Evolutionary conservation across 2,113 vertebrate genomes (phyloP).

Genomic region (Zingel zingel): DNA sequence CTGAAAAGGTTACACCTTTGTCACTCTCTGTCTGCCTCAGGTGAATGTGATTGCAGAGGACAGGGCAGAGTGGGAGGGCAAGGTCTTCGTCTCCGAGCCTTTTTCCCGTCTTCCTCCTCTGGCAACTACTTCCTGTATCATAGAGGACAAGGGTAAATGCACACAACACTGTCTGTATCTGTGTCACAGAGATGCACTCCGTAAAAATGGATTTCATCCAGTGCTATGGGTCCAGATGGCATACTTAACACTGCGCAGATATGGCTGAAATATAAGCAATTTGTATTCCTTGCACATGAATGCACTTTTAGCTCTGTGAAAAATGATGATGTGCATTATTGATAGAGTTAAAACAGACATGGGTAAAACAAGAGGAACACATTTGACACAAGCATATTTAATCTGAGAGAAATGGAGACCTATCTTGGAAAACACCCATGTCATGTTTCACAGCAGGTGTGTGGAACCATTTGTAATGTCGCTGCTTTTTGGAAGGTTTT

Average conservation of each 20-base stretch:
- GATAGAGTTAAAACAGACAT: neutral
- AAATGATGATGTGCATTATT: neutral
- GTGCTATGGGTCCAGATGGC: neutral
- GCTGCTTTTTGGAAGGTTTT: neutral
- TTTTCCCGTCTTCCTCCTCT: slow-evolving; percentile 81
- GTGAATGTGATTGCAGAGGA: slow-evolving; percentile 83
- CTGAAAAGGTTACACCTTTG: rapidly evolving
- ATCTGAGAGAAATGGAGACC: neutral
- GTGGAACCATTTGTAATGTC: neutral
- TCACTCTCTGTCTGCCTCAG: slow-evolving; percentile 45
- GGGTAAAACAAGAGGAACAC: neutral
- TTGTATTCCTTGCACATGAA: neutral
- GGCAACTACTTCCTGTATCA: slow-evolving; percentile 79
- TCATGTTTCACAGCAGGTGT: neutral
- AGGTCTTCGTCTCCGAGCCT: slow-evolving; percentile 78
- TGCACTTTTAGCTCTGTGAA: neutral
- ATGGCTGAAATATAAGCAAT: neutral
- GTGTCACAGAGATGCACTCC: neutral
- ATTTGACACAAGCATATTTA: neutral
- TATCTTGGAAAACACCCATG: neutral
- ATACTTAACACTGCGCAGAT: neutral
- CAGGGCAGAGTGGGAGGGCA: slow-evolving; percentile 79
- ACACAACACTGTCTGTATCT: neutral
- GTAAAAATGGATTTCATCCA: neutral
- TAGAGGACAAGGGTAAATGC: slow-evolving; percentile 81